phyloP scores from a whole-genome alignment of 2,888 invertebrate genomes.

The Parnassius orleans region DNA sequence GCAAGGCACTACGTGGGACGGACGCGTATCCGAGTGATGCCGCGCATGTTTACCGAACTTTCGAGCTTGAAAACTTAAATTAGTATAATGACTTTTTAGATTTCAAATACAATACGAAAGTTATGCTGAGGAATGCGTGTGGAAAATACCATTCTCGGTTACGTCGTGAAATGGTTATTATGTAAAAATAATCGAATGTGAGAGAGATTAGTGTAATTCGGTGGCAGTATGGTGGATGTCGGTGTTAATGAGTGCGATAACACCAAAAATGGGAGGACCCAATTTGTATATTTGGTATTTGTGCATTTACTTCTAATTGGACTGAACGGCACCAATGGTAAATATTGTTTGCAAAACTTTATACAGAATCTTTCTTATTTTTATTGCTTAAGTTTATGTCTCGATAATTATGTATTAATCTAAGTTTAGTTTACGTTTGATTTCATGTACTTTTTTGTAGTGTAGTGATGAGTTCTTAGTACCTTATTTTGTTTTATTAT shows the following conservation, averaged over 20 bases:
- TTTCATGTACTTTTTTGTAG: background rate
- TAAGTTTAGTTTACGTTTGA: background rate
- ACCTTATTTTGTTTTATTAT: no score
- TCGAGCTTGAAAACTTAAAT: slow-evolving; percentile 44
- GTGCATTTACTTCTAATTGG: slow-evolving; percentile 78
- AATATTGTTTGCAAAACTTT: slow-evolving; percentile 40
- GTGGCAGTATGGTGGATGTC: slow-evolving; percentile 79
- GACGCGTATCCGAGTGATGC: slow-evolving; percentile 45
- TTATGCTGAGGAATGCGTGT: slow-evolving; percentile 35
- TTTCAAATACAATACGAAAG: slow-evolving; percentile 33
- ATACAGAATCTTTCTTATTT: background rate
- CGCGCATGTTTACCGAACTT: slow-evolving; percentile 60
- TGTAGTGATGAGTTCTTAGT: background rate
- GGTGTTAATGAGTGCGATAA: slow-evolving; percentile 78
- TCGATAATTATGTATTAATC: background rate
- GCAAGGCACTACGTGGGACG: slow-evolving; percentile 56
- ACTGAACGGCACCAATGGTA: slow-evolving; percentile 78
- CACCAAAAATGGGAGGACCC: slow-evolving; percentile 76
- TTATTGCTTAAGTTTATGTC: background rate
- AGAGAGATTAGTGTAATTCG: slow-evolving; percentile 64
- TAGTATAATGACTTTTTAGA: slow-evolving; percentile 39
- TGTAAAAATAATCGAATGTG: slow-evolving; percentile 66
- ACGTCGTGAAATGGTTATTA: slow-evolving; percentile 55
- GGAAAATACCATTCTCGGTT: slow-evolving; percentile 41
- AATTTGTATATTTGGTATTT: slow-evolving; percentile 76